Evolutionary conservation across 1,140 invertebrate species (phyloP).

Genomic region (Aphelenchoides fujianensis): DNA sequence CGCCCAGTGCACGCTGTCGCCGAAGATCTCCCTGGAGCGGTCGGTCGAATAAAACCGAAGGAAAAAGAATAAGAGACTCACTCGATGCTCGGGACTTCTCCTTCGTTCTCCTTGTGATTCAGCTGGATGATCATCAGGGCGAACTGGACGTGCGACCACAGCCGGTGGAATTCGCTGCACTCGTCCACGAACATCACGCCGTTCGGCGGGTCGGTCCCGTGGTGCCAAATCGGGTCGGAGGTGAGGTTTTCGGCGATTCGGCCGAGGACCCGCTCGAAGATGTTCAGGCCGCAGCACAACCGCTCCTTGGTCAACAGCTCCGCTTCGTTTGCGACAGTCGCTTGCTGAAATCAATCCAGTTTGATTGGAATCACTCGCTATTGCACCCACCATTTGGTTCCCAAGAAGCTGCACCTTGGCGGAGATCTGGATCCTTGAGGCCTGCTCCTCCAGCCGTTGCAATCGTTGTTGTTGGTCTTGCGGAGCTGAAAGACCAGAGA

Average conservation of each 20-base stretch:
- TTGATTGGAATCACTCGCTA: slow-evolving; percentile 18
- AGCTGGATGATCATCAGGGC: slow-evolving; percentile 84
- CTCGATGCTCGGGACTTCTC: slow-evolving; percentile 28
- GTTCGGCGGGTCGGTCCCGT: slow-evolving; percentile 72
- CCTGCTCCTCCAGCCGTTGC: slow-evolving; percentile 89
- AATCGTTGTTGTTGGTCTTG: slow-evolving; percentile 78
- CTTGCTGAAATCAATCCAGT: slow-evolving; percentile 77
- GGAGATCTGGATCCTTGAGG: slow-evolving; percentile 88
- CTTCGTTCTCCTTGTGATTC: slow-evolving; percentile 15
- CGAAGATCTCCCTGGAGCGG: slow-evolving; percentile 85
- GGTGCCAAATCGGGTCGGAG: slow-evolving; percentile 79
- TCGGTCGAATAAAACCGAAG: no score
- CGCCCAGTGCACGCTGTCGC: slow-evolving; percentile 97
- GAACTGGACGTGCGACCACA: slow-evolving; percentile 98
- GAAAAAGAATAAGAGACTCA: slow-evolving; percentile 31
- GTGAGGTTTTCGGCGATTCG: slow-evolving; percentile 69
- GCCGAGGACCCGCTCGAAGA: slow-evolving; percentile 79
- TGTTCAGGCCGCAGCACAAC: slow-evolving; percentile 94
- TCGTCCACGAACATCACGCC: slow-evolving; percentile 94
- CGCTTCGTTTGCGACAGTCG: slow-evolving; percentile 83
- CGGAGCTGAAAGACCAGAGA: slow-evolving; percentile 70
- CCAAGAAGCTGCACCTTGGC: slow-evolving; percentile 93
- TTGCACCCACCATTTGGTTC: slow-evolving; percentile 76
- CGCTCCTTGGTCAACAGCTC: slow-evolving; percentile 92
- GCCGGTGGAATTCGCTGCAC: slow-evolving; percentile 90